phyloP scores from a whole-genome alignment of 2,797 vertebrate species.

The Anguilla anguilla region DNA sequence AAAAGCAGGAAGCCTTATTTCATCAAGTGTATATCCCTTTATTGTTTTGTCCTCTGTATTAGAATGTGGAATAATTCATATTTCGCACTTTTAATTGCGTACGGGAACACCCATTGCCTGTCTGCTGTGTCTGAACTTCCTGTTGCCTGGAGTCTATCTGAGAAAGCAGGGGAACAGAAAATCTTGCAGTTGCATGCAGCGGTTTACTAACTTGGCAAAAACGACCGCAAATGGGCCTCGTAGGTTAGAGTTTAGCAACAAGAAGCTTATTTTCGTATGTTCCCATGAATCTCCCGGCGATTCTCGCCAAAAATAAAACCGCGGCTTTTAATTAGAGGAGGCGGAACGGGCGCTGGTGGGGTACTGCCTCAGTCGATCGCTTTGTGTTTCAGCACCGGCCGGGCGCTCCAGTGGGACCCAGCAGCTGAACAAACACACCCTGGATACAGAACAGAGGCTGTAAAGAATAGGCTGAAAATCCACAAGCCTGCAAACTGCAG shows the following conservation, averaged over 20 bases:
- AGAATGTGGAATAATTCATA: background rate
- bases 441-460: background rate
- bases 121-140: background rate
- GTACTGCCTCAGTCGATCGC: too few relatives aligned
- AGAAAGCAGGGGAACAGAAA: background rate
- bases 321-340: conserved; percentile 17
- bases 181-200: background rate
- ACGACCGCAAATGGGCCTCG: background rate
- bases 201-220: background rate
- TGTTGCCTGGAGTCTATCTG: background rate
- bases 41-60: background rate
- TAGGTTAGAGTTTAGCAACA: conserved; percentile 6
- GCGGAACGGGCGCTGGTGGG: background rate
- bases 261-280: conserved; percentile 12
- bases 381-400: background rate
- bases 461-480: conserved; percentile 9
- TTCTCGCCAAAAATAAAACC: conserved; percentile 13
- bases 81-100: background rate
- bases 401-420: background rate
- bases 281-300: background rate
- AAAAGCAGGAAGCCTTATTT: conserved; percentile 21
- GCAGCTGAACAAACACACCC: conserved; percentile 22
- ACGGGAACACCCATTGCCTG: background rate
- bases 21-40: background rate
- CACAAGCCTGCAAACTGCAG: background rate